Evolutionary conservation across 2,113 vertebrate species (phyloP).

Genomic region (Ophthalmolycus amberensis): DNA sequence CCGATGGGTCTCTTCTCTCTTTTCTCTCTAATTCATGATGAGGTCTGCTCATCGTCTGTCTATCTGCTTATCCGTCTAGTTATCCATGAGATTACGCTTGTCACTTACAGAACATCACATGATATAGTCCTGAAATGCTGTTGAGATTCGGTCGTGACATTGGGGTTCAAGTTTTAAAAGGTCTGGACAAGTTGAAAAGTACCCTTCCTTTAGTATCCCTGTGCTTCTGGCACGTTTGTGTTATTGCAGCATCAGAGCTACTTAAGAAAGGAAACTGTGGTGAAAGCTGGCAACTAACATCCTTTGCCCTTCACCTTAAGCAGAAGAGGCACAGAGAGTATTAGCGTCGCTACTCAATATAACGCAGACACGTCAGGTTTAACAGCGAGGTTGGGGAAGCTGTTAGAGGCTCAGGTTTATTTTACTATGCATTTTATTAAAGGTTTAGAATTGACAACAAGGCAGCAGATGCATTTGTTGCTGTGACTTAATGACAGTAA

Average conservation of each 20-base stretch:
- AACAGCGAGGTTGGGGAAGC: conserved; percentile 19
- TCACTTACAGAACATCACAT: conserved; percentile 31
- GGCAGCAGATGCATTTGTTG: conserved; percentile 20
- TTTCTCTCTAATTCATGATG: conserved; percentile 35
- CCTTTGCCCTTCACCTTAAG: conserved; percentile 54
- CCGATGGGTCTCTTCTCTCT: conserved; percentile 45
- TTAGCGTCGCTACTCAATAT: conserved; percentile 43
- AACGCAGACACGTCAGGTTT: conserved; percentile 29
- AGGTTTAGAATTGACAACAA: not conserved
- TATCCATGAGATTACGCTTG: conserved; percentile 43
- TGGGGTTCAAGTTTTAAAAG: conserved; percentile 23
- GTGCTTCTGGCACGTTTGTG: conserved; percentile 45
- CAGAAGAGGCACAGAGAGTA: conserved; percentile 34
- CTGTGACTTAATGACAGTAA: not conserved
- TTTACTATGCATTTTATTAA: not conserved
- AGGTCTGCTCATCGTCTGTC: conserved; percentile 56
- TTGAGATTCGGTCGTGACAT: conserved; percentile 5
- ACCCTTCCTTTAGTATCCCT: conserved; percentile 12
- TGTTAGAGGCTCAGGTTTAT: not conserved
- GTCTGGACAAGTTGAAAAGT: conserved; percentile 28
- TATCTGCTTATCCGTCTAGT: conserved; percentile 38
- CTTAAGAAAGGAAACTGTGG: conserved; percentile 71
- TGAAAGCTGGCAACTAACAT: conserved; percentile 52
- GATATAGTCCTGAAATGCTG: conserved; percentile 18
- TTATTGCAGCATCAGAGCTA: conserved; percentile 66